Evolutionary conservation across 2,888 invertebrate species (phyloP).

Genomic region (Hedya salicella): DNA sequence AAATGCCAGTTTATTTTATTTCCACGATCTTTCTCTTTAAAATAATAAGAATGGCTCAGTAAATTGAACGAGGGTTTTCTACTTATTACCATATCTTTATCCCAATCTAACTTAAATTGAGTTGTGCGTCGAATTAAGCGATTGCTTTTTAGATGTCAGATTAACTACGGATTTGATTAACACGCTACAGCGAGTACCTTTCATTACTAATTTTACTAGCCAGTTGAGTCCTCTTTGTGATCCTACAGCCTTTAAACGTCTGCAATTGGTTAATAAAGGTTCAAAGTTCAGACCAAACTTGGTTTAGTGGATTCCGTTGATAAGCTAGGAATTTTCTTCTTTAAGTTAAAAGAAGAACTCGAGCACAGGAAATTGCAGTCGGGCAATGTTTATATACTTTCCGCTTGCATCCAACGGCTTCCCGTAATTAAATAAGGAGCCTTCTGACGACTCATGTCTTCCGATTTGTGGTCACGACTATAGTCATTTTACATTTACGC

Average conservation of each 20-base stretch:
- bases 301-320: neutral
- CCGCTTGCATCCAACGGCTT: too few species aligned
- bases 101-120: conserved; percentile 28
- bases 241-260: conserved; percentile 6
- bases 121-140: conserved; percentile 26
- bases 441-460: too few species aligned
- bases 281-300: conserved; percentile 15
- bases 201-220: conserved; percentile 8
- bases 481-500: too few species aligned
- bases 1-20: too few species aligned
- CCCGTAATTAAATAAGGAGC: too few species aligned
- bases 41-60: neutral
- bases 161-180: conserved; percentile 9
- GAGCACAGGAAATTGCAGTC: neutral
- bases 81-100: conserved; percentile 14
- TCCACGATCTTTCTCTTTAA: neutral
- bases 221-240: conserved; percentile 3
- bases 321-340: neutral
- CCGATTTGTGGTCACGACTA: too few species aligned
- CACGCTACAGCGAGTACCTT: conserved; percentile 6
- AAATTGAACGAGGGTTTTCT: conserved; percentile 11
- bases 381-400: too few species aligned
- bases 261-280: conserved; percentile 16
- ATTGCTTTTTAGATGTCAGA: conserved; percentile 28
- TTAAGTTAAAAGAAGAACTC: neutral